Conservation (phyloP, 2,113 vertebrate genomes). For the Mobula birostris region DNA sequence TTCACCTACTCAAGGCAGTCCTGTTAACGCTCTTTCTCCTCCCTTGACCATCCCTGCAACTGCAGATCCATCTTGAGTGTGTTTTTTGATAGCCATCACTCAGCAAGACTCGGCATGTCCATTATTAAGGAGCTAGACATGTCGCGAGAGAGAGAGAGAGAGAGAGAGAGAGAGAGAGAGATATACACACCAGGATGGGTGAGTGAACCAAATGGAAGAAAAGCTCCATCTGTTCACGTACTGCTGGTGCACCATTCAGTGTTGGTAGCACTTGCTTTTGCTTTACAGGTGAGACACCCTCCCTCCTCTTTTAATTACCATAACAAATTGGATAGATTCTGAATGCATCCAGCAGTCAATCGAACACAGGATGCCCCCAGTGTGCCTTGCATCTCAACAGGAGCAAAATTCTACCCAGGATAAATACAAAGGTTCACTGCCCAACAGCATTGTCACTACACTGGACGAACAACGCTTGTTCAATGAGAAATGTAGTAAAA, state of each 20-base stretch:
- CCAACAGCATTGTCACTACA: not conserved
- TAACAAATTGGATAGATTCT: not conserved
- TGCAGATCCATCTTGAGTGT: not conserved
- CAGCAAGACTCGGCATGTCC: too few relatives aligned
- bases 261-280: not conserved
- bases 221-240: not conserved
- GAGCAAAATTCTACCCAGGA: not conserved
- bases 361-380: not conserved
- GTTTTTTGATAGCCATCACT: not conserved
- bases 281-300: not conserved
- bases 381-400: not conserved
- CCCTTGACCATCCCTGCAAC: too few relatives aligned
- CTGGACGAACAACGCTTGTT: not conserved
- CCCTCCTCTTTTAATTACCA: not conserved
- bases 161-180: too few relatives aligned
- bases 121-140: too few relatives aligned
- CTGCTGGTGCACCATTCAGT: not conserved
- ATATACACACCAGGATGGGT: not conserved
- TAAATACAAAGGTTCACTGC: not conserved
- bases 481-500: not conserved
- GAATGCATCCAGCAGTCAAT: not conserved
- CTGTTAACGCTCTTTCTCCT: too few relatives aligned
- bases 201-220: not conserved
- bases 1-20: too few relatives aligned
- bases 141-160: too few relatives aligned